A percentile compares a stretch with the other conserved stretches of the same genome.
Conservation (phyloP, 2,888 invertebrate species). For the Drosophila vallismaia region DNA sequence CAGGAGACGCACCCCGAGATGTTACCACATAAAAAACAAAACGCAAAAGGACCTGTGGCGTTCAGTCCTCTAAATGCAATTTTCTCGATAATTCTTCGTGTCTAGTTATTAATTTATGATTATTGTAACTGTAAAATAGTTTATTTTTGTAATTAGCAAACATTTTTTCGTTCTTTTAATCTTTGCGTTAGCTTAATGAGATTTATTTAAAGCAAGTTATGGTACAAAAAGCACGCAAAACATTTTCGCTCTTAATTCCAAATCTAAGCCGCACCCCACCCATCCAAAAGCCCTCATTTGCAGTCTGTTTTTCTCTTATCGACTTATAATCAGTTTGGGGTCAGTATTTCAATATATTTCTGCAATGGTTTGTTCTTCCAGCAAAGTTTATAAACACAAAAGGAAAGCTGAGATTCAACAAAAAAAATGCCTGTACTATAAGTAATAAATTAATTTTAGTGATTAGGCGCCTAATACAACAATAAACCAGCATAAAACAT, state of each 20-base stretch:
- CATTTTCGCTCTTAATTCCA: conserved; percentile 56
- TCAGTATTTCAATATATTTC: conserved; percentile 57
- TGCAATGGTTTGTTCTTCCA: conserved; percentile 75
- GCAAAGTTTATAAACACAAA: conserved; percentile 61
- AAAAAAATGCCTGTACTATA: conserved; percentile 64
- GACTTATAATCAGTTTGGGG: conserved; percentile 32
- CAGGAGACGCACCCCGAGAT: conserved; percentile 24
- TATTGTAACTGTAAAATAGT: conserved; percentile 72
- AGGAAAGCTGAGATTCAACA: conserved; percentile 50
- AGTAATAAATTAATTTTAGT: conserved; percentile 64
- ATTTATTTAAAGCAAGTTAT: conserved; percentile 74
- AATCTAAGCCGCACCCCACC: conserved; percentile 3
- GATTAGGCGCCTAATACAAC: conserved; percentile 64
- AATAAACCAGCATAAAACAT: conserved; percentile 53
- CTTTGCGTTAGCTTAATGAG: conserved; percentile 72
- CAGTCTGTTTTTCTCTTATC: conserved; percentile 12
- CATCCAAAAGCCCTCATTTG: conserved; percentile 2
- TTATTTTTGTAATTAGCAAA: conserved; percentile 75
- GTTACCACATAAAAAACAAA: conserved; percentile 13
- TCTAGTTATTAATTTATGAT: conserved; percentile 70
- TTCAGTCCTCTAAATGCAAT: conserved; percentile 62
- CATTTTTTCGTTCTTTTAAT: conserved; percentile 63
- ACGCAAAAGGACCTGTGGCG: conserved; percentile 11
- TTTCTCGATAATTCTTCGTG: conserved; percentile 70
- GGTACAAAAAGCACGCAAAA: conserved; percentile 68